These are phyloP conservation scores for Rhombomys opimus DNA, from an alignment of 2,113 vertebrate genomes.

Conservation along the genomic window DNA sequence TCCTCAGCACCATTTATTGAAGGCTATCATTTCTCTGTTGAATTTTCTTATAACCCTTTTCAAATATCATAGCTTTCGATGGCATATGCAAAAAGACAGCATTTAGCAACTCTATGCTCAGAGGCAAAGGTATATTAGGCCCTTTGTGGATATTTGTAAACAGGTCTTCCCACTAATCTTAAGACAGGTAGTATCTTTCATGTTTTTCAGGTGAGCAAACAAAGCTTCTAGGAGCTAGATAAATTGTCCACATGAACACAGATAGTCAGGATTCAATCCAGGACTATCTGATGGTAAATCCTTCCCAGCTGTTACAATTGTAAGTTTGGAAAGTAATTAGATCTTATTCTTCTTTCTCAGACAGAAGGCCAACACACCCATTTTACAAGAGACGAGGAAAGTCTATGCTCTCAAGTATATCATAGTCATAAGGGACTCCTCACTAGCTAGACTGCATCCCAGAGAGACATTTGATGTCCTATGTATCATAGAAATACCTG, in stretches of 20 bases:
- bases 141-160: constrained; percentile 10
- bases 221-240: background rate
- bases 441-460: background rate
- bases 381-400: background rate
- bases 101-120: background rate
- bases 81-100: background rate
- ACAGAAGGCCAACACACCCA: background rate
- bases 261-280: background rate
- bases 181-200: background rate
- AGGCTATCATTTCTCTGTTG: background rate
- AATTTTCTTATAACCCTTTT: constrained; percentile 1
- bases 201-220: background rate
- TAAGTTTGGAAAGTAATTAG: background rate
- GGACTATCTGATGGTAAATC: background rate
- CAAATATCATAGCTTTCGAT: constrained; percentile 6
- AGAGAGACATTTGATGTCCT: constrained; percentile 25
- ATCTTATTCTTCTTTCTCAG: background rate
- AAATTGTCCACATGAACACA: background rate
- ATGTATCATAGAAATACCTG: background rate
- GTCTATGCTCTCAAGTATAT: background rate
- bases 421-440: background rate
- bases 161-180: background rate
- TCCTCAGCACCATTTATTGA: constrained; percentile 27
- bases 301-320: constrained; percentile 8
- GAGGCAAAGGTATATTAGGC: background rate